phyloP scores from a whole-genome alignment of 1,140 invertebrate genomes.

The Cotesia glomerata region DNA sequence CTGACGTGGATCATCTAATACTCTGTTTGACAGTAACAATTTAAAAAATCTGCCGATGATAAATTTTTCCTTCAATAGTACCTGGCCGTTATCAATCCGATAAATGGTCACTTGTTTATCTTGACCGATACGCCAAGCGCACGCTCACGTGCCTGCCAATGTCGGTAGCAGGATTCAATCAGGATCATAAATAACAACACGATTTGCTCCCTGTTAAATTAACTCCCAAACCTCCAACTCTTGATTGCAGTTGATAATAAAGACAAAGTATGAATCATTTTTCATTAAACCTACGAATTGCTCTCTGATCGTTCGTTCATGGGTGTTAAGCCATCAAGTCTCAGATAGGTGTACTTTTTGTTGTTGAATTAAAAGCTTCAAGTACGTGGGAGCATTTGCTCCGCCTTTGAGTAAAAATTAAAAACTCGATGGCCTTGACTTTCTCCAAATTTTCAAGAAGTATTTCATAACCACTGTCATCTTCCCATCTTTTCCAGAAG shows the following conservation, averaged over 20 bases:
- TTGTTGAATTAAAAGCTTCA: constrained; percentile 80
- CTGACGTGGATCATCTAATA: constrained; percentile 92
- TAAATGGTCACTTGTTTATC: constrained; percentile 86
- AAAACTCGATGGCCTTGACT: constrained; percentile 86
- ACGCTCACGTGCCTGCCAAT: constrained; percentile 86
- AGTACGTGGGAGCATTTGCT: constrained; percentile 90
- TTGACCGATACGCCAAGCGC: constrained; percentile 94
- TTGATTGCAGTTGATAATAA: constrained; percentile 92
- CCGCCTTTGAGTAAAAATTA: constrained; percentile 92
- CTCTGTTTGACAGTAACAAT: constrained; percentile 90
- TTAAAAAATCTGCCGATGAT: constrained; percentile 97
- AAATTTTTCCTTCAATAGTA: constrained; percentile 94
- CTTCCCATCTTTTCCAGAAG: constrained; percentile 88
- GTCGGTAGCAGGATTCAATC: constrained; percentile 94
- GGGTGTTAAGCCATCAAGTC: constrained; percentile 89
- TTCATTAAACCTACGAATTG: constrained; percentile 87
- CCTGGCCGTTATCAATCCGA: constrained; percentile 84
- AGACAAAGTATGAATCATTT: constrained; percentile 83
- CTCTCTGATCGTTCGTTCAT: constrained; percentile 80
- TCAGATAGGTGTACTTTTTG: constrained; percentile 82
- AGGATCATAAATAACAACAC: constrained; percentile 96
- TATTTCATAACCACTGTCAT: constrained; percentile 93
- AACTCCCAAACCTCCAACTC: constrained; percentile 93
- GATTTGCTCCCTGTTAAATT: constrained; percentile 94
- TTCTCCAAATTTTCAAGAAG: constrained; percentile 91